Base-by-base conservation (phyloP, 1,140 invertebrate species). In the Saccostrea cuccullata region DNA sequence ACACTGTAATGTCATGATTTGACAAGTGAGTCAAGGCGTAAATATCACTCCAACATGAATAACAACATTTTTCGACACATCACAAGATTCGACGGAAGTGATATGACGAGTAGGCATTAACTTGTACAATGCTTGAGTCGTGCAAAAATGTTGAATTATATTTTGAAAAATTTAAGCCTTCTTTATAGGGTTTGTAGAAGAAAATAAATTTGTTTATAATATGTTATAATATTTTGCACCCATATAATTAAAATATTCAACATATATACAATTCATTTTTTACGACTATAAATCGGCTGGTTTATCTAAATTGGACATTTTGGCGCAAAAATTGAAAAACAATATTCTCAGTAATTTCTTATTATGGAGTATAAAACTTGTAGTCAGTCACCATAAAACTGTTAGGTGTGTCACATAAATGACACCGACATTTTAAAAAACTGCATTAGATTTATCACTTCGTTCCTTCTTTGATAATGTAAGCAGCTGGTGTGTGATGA, bases 21-120 rank as follows among this genome's bases (percentile, higher is more conserved):
- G 20, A 64, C 6, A 1, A 8, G n/a, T 20, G 58, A 64, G 8
- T 9, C 26, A 77, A 12, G 26, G 26, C 70, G n/a, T 23, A 13
- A 73, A 77, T 12, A 30, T 77, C 70, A 77, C 26, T 77, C 30
- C 30, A 17, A 11, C 70, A 77, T 77, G 26, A 11, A 12, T 77
- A 73, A 73, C 23, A 73, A 77, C 70, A 77, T 36, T 36, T 36
- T 20, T 77, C 23, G 70, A 77, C 70, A 77, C 70, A 77, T 77
- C 70, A 77, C 70, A 77, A 77, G 70, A 15, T 77, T 30, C 30
- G 5, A 30, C 70, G 70, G 70, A 77, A 77, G 70, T 77, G 8
- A 26, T 30, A 12, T 8, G 1, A 36, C 30, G 30, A 6, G 70
- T 36, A 0, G 17, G 17, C 15, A 64, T 64, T 77, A 30, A 77